Conservation (phyloP, 2,888 invertebrate species). For the Apodemia zela region DNA sequence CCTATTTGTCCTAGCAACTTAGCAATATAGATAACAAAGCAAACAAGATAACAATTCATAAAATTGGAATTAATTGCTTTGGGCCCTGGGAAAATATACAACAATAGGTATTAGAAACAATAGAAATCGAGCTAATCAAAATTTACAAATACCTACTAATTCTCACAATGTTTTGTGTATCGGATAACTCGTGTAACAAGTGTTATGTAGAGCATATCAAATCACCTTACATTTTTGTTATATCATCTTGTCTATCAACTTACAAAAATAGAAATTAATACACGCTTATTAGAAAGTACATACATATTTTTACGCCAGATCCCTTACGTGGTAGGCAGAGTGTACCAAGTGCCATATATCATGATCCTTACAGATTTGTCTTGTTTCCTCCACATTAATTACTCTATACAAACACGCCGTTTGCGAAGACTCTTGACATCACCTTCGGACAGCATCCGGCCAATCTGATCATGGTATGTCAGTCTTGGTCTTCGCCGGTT, state of each 20-base stretch:
- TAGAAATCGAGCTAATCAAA: slow-evolving; percentile 8
- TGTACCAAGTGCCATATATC: too few relatives aligned
- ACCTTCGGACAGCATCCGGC: too few relatives aligned
- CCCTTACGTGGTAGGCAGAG: too few relatives aligned
- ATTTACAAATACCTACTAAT: not conserved
- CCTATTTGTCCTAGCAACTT: not conserved
- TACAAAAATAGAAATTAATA: slow-evolving; percentile 11
- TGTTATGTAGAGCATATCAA: slow-evolving; percentile 10
- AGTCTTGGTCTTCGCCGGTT: too few relatives aligned
- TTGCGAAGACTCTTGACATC: too few relatives aligned
- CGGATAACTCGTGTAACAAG: slow-evolving; percentile 7
- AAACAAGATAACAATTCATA: slow-evolving; percentile 12
- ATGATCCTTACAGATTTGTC: too few relatives aligned
- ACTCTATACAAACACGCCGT: too few relatives aligned
- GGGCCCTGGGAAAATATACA: slow-evolving; percentile 7
- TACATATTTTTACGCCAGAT: not conserved
- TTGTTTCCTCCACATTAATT: too few relatives aligned
- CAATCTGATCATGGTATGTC: too few relatives aligned
- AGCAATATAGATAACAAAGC: not conserved
- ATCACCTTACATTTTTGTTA: slow-evolving; percentile 6
- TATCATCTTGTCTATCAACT: slow-evolving; percentile 12
- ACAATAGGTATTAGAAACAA: slow-evolving; percentile 12
- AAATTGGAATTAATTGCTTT: not conserved
- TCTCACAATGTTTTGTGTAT: not conserved
- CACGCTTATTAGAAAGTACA: not conserved